These are phyloP conservation scores for Hydrozoanthus gracilis DNA, from an alignment of 92 coral and sea anemone genomes.

Conservation along the genomic window DNA sequence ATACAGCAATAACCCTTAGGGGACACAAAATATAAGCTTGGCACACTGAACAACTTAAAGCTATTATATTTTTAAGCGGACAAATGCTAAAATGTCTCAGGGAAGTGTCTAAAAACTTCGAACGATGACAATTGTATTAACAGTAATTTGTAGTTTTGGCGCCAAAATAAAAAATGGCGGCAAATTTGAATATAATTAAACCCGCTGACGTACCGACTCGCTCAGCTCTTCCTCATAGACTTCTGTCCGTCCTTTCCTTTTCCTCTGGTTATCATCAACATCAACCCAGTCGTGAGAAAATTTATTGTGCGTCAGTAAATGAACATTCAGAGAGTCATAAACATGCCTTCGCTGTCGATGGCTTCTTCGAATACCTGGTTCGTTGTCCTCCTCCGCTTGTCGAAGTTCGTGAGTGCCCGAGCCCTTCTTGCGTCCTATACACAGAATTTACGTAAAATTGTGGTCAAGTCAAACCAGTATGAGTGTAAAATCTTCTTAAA, in stretches of 20 bases:
- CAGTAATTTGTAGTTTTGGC: conserved; percentile 48
- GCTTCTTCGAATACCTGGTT: conserved; percentile 82
- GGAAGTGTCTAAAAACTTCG: background rate
- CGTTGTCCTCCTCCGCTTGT: conserved; percentile 37
- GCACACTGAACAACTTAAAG: too few species aligned
- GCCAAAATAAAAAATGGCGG: conserved; percentile 91
- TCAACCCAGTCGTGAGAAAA: conserved; percentile 70
- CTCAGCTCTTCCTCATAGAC: conserved; percentile 60
- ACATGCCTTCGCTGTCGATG: conserved; percentile 86
- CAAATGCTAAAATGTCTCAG: background rate
- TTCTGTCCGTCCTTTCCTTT: conserved; percentile 50
- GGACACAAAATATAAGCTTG: too few species aligned
- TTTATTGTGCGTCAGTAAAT: conserved; percentile 78
- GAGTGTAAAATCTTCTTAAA: background rate
- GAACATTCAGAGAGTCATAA: conserved; percentile 86
- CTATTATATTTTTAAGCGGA: background rate
- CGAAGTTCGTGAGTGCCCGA: conserved; percentile 19
- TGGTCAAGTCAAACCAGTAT: background rate
- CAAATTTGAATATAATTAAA: conserved; percentile 79
- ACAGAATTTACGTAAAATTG: background rate
- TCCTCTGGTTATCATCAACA: conserved; percentile 47
- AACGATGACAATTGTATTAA: background rate
- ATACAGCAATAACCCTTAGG: too few species aligned
- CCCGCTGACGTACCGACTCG: conserved; percentile 71
- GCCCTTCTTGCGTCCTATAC: conserved; percentile 6